Evolutionary conservation across 2,888 invertebrate species (phyloP).

Genomic region (Parapristionchus giblindavisi): DNA sequence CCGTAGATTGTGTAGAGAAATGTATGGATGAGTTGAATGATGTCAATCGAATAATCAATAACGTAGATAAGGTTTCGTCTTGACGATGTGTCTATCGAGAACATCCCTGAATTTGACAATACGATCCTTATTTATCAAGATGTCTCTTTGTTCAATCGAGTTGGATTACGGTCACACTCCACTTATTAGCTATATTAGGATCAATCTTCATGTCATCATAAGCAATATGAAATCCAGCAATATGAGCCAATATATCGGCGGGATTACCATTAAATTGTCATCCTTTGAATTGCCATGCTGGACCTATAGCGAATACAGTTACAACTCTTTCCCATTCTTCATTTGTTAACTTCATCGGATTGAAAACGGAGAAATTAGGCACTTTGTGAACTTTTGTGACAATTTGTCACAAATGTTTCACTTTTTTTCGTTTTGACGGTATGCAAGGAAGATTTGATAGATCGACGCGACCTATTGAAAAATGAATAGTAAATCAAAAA

Average conservation of each 20-base stretch:
- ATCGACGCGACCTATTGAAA: no score
- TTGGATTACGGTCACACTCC: slow-evolving; percentile 93
- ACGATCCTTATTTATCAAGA: slow-evolving; percentile 86
- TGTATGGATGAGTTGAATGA: no score
- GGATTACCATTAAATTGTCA: slow-evolving; percentile 99
- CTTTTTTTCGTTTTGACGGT: no score
- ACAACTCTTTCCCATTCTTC: slow-evolving; percentile 99
- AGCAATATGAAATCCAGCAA: slow-evolving; percentile 95
- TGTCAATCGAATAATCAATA: slow-evolving; percentile 74
- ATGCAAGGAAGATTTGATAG: no score
- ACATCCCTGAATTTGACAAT: slow-evolving; percentile 97
- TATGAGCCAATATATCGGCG: slow-evolving; percentile 94
- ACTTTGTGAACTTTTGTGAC: no score
- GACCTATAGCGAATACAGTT: slow-evolving; percentile 93
- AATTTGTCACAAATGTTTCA: no score
- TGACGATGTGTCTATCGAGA: slow-evolving; percentile 89
- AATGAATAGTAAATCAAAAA: no score
- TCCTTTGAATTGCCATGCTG: slow-evolving; percentile 96
- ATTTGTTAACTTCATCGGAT: slow-evolving; percentile 86
- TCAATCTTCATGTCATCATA: slow-evolving; percentile 94
- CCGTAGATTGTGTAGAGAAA: no score
- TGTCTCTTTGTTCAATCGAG: slow-evolving; percentile 92
- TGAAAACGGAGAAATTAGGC: no score
- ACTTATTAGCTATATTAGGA: slow-evolving; percentile 90
- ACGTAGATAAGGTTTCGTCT: slow-evolving; percentile 86